These are phyloP conservation scores for Charina bottae DNA, from an alignment of 2,113 vertebrate species.

Conservation along the genomic window DNA sequence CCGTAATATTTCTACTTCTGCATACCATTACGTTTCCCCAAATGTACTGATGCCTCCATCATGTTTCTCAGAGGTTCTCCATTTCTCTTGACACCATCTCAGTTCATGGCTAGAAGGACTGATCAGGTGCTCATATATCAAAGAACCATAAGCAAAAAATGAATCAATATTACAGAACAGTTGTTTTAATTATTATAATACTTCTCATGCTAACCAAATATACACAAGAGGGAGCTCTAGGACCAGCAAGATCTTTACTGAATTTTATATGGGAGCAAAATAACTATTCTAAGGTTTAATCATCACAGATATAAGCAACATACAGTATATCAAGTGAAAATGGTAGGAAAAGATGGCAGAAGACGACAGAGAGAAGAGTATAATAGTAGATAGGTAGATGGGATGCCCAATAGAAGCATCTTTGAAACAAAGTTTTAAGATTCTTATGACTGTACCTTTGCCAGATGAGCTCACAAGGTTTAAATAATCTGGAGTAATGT, in stretches of 20 bases:
- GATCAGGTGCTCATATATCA: background rate
- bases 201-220: constrained; percentile 43
- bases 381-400: background rate
- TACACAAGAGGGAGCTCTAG: constrained; percentile 77
- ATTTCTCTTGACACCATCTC: background rate
- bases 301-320: background rate
- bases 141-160: background rate
- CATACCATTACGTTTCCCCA: background rate
- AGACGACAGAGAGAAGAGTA: background rate
- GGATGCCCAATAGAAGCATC: background rate
- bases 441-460: background rate
- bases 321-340: background rate
- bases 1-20: background rate
- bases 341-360: background rate
- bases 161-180: background rate
- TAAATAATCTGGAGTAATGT: background rate
- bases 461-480: background rate
- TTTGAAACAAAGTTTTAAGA: background rate
- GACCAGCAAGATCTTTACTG: constrained; percentile 51
- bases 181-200: background rate
- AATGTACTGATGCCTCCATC: background rate
- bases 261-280: background rate
- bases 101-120: background rate
- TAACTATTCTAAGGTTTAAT: constrained; percentile 7
- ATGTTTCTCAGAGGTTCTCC: background rate